Evolutionary conservation across 2,113 vertebrate species (phyloP).

Genomic region (Pomatostomus ruficeps): DNA sequence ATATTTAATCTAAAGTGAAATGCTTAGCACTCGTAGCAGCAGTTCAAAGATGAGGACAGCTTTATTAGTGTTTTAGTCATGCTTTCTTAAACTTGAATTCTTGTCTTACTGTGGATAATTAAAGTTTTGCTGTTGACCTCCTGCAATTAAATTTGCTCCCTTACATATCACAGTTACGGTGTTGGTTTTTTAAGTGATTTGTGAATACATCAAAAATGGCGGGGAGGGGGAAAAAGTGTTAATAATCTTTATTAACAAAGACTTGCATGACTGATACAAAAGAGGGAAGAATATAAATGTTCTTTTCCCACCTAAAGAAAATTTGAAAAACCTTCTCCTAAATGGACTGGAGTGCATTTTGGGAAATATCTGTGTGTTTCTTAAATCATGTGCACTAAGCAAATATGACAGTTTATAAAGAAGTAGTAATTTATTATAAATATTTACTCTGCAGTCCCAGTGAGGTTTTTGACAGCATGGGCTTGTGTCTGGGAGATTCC

Average conservation of each 20-base stretch:
- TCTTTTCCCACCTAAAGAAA: background rate
- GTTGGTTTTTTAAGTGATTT: background rate
- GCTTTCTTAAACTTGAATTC: background rate
- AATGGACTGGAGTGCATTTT: background rate
- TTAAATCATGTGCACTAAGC: background rate
- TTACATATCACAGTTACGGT: background rate
- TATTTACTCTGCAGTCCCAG: background rate
- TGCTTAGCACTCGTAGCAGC: background rate
- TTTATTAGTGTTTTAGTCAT: background rate
- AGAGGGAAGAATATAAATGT: background rate
- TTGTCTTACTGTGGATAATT: background rate
- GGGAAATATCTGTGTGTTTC: background rate
- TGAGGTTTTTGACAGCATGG: background rate
- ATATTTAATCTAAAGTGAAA: background rate
- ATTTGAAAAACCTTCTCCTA: background rate
- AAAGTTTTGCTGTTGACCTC: background rate
- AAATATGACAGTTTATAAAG: background rate
- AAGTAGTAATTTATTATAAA: background rate
- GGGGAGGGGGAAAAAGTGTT: background rate
- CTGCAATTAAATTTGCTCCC: background rate
- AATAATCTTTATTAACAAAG: background rate
- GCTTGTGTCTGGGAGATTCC: background rate
- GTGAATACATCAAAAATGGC: background rate
- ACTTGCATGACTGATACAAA: background rate
- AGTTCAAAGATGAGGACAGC: background rate